These are phyloP conservation scores for Caenorhabditis afra DNA, from an alignment of 2,888 invertebrate genomes.

Conservation along the genomic window DNA sequence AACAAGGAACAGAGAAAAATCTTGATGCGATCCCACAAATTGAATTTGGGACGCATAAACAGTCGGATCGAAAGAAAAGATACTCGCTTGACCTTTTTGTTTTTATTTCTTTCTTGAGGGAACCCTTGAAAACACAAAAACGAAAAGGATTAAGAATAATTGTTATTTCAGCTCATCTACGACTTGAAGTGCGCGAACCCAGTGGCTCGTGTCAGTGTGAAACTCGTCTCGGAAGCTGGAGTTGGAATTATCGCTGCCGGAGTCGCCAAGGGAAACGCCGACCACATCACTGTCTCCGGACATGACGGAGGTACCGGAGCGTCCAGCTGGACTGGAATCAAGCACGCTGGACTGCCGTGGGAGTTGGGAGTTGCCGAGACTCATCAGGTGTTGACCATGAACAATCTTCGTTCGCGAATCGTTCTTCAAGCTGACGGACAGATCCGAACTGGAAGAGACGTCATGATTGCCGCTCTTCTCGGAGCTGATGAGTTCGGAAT, in stretches of 20 bases:
- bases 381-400: slow-evolving; percentile 87
- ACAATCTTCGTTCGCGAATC: slow-evolving; percentile 87
- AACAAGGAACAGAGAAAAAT: slow-evolving; percentile 6
- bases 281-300: slow-evolving; percentile 97
- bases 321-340: slow-evolving; percentile 94
- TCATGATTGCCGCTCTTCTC: slow-evolving; percentile 93
- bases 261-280: slow-evolving; percentile 97
- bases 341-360: slow-evolving; percentile 97
- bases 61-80: slow-evolving; percentile 10
- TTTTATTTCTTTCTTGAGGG: background rate
- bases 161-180: slow-evolving; percentile 87
- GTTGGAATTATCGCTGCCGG: slow-evolving; percentile 99
- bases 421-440: slow-evolving; percentile 97
- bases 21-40: background rate
- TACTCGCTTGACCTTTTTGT: slow-evolving; percentile 27
- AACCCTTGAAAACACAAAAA: background rate
- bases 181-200: slow-evolving; percentile 98
- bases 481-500: slow-evolving; percentile 99
- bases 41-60: slow-evolving; percentile 12
- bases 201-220: slow-evolving; percentile 93
- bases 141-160: background rate
- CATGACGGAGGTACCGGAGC: slow-evolving; percentile 99
- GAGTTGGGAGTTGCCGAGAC: slow-evolving; percentile 98
- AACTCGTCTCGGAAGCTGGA: slow-evolving; percentile 97
- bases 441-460: slow-evolving; percentile 94